phyloP scores from a whole-genome alignment of 53 echinoderm and acorn worm genomes.

The Holothuria scabra region DNA sequence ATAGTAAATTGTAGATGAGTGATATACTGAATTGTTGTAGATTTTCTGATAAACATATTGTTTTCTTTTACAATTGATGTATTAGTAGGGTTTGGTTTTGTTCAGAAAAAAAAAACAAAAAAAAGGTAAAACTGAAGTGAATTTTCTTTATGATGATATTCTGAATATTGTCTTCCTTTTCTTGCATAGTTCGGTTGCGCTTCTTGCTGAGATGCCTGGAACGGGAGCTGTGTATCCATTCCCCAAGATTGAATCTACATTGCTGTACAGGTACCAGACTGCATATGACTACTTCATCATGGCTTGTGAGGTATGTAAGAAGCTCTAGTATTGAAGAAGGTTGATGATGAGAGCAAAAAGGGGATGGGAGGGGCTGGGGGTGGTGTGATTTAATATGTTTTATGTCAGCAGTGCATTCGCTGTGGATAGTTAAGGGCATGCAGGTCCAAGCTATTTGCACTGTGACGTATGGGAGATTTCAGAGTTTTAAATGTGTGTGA shows the following conservation, averaged over 20 bases:
- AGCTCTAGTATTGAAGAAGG: not conserved
- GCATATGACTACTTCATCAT: slow-evolving; percentile 92
- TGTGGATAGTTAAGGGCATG: no score
- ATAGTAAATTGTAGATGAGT: no score
- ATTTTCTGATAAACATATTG: no score
- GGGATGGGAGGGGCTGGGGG: not conserved
- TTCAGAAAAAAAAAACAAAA: not conserved
- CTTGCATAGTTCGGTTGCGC: slow-evolving; percentile 79
- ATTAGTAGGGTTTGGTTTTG: not conserved
- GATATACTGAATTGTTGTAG: no score
- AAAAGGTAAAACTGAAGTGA: not conserved
- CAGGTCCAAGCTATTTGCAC: no score
- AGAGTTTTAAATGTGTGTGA: no score
- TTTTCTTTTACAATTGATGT: no score
- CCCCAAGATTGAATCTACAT: slow-evolving; percentile 82
- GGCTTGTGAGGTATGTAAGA: slow-evolving; percentile 93
- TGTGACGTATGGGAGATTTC: no score
- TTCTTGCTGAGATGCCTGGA: slow-evolving; percentile 90
- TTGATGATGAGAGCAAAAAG: no score
- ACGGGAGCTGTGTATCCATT: slow-evolving; percentile 82
- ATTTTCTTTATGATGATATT: no score
- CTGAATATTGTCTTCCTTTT: not conserved
- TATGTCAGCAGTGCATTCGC: no score
- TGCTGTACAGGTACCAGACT: slow-evolving; percentile 84
- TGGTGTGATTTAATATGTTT: no score